These are phyloP conservation scores for Patiria miniata DNA, from an alignment of 35 echinoderm and acorn worm genomes.

Conservation along the genomic window DNA sequence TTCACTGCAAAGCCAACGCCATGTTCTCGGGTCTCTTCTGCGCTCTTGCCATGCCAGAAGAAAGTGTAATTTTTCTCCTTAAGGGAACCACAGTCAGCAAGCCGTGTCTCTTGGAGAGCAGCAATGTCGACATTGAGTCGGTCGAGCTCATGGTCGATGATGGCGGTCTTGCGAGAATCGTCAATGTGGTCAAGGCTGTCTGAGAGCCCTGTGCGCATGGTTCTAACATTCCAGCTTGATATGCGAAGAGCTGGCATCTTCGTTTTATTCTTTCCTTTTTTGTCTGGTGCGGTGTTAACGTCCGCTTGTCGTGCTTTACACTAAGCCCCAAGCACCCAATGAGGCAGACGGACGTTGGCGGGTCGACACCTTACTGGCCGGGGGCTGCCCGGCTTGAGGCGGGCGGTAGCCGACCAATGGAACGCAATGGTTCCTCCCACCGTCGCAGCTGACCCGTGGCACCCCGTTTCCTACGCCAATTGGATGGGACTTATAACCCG, in stretches of 20 bases:
- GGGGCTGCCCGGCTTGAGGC: slow-evolving; percentile 59
- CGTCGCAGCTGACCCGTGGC: slow-evolving; percentile 12
- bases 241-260: slow-evolving; percentile 40
- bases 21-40: slow-evolving; percentile 42
- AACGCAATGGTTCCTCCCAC: slow-evolving; percentile 34
- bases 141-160: slow-evolving; percentile 52
- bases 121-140: slow-evolving; percentile 61
- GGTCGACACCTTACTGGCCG: slow-evolving; percentile 67
- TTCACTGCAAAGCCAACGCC: slow-evolving; percentile 70
- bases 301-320: slow-evolving; percentile 12
- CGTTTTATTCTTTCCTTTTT: slow-evolving; percentile 27
- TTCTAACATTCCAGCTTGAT: slow-evolving; percentile 49
- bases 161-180: slow-evolving; percentile 48
- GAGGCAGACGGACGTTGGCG: slow-evolving; percentile 57
- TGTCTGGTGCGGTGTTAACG: slow-evolving; percentile 38
- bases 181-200: slow-evolving; percentile 30
- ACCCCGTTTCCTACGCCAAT: background rate
- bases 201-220: slow-evolving; percentile 32
- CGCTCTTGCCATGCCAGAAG: slow-evolving; percentile 37
- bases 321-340: slow-evolving; percentile 51
- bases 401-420: slow-evolving; percentile 31
- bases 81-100: slow-evolving; percentile 27
- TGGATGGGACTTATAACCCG: background rate
- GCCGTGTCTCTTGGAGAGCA: slow-evolving; percentile 56
- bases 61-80: slow-evolving; percentile 63